Base-by-base conservation (phyloP, 2,888 invertebrate genomes). In the Folsomia candida region DNA sequence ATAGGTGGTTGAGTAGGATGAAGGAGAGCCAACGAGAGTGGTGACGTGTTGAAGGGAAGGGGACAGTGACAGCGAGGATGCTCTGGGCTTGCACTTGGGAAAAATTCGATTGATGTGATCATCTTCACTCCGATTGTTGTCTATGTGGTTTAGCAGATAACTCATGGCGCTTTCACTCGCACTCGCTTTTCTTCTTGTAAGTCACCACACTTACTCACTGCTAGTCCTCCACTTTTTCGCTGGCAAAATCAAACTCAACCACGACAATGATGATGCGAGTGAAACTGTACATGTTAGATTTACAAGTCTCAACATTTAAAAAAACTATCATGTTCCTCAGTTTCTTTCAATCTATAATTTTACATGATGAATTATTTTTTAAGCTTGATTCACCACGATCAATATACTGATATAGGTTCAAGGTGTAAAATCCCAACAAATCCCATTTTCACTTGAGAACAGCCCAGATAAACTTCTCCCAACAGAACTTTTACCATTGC, bases 71-170 rank as follows among this genome's bases (percentile, higher is more conserved):
- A 76, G 68, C 67, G 76, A 72, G 28, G 74, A 74, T 37, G 77
- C 75, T 82, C 88, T 87, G 80, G 91, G 92, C 81, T 91, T 88
- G 86, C 92, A 92, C 89, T 92, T 92, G 81, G 92, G 92, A 86
- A 92, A 93, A 82, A 92, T 87, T 83, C 90, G 88, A 82, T 91
- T 91, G 85, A 93, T 91, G 85, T 90, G 89, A 86, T 91, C 91
- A 76, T 76, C 75, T 75, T 77, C 78, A 84, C 74, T 75, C 74
- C 75, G 75, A 78, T 77, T 78, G 82, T 83, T 85, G 82, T 85
- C 86, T 76, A 82, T 79, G 79, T 82, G 82, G 81, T 82, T 82
- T 79, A 81, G 77, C 79, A 81, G 77, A 80, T 80, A 81, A 80
- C 81, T 81, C 81, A 81, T 81, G 81, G 80, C 81, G 80, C 75